Percentiles rank a stretch among this genome's conserved stretches.
Conservation (phyloP, 1,140 invertebrate genomes). For the Akabosia matsudoensis region DNA sequence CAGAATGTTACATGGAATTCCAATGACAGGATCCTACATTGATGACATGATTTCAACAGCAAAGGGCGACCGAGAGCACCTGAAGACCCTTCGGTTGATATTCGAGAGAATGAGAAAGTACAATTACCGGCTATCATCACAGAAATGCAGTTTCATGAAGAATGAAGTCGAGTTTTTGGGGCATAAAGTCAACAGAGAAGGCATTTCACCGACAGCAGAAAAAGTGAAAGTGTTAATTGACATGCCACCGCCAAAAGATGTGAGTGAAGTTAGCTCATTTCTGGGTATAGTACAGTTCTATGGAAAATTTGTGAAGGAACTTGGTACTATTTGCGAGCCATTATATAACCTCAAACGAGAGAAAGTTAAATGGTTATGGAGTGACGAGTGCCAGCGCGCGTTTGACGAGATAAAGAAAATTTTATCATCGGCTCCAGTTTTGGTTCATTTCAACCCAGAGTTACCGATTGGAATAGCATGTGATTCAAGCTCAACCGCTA, state of each 20-base stretch:
- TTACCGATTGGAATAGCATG: conserved; percentile 55
- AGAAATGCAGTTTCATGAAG: conserved; percentile 45
- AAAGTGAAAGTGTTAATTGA: conserved; percentile 50
- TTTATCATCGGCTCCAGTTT: conserved; percentile 25
- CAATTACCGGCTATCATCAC: conserved; percentile 44
- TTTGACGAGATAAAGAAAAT: conserved; percentile 47
- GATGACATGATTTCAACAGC: conserved; percentile 51
- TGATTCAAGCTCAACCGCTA: conserved; percentile 51
- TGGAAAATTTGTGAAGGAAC: conserved; percentile 49
- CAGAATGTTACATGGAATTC: conserved; percentile 46
- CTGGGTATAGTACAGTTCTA: conserved; percentile 50
- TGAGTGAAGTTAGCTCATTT: conserved; percentile 45
- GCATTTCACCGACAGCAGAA: conserved; percentile 50
- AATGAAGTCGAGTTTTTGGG: conserved; percentile 51
- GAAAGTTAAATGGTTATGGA: conserved; percentile 46
- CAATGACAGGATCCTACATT: conserved; percentile 44
- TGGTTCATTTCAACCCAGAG: conserved; percentile 53
- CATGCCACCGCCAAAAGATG: conserved; percentile 41
- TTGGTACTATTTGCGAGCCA: conserved; percentile 45
- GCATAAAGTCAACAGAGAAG: conserved; percentile 50
- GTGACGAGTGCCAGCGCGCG: conserved; percentile 42
- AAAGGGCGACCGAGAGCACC: conserved; percentile 42
- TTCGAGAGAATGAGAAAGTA: conserved; percentile 33
- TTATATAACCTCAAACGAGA: conserved; percentile 47
- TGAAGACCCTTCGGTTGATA: conserved; percentile 39